These are phyloP conservation scores for Gavialis gangeticus DNA, from an alignment of 2,113 vertebrate species.

Conservation along the genomic window DNA sequence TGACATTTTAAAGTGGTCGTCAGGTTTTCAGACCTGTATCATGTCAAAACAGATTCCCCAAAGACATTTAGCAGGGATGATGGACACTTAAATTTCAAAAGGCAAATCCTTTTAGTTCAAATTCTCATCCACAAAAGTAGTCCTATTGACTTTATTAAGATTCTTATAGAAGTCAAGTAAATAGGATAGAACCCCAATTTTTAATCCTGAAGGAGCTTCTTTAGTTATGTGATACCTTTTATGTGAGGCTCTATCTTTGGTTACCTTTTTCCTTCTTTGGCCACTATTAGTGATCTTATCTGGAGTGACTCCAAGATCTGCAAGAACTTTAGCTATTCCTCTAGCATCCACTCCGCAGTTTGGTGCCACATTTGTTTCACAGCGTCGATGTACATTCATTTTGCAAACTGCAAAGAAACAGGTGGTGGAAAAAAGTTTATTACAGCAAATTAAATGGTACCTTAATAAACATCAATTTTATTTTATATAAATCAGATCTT, in stretches of 20 bases:
- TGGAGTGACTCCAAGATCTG: conserved; percentile 96
- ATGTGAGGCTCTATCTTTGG: neutral
- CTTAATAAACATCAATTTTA: neutral
- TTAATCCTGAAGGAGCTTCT: neutral
- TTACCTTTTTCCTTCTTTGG: conserved; percentile 96
- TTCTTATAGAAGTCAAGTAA: neutral
- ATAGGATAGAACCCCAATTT: neutral
- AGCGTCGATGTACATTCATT: conserved; percentile 98
- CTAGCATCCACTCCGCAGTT: conserved; percentile 98
- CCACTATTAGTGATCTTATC: conserved; percentile 98
- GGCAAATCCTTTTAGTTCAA: neutral
- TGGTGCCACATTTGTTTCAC: conserved; percentile 96
- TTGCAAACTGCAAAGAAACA: conserved; percentile 89
- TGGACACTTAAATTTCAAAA: neutral
- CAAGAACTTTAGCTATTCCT: conserved; percentile 96
- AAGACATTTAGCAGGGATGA: neutral
- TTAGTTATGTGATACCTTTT: neutral
- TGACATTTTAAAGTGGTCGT: neutral
- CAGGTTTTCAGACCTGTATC: neutral
- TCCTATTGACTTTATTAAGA: neutral
- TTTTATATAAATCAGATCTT: neutral
- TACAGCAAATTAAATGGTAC: neutral
- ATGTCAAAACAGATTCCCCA: neutral
- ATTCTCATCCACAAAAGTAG: neutral
- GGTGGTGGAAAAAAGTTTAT: neutral